Evolutionary conservation across 1,140 invertebrate genomes (phyloP).

Genomic region (Papilio xuthus): DNA sequence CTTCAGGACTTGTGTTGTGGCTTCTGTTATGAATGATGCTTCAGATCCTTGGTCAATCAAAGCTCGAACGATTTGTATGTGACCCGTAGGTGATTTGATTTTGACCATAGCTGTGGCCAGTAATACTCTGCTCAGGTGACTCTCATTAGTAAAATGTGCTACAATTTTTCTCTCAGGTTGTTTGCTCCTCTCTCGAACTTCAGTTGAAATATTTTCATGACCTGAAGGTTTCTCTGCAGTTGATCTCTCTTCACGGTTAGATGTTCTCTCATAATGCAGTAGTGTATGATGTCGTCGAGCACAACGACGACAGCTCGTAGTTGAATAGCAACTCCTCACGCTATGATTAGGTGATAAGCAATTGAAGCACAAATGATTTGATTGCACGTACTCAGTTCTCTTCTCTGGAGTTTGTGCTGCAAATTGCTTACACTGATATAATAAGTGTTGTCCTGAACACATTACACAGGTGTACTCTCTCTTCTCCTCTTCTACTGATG

Average conservation of each 20-base stretch:
- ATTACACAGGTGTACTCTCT: conserved; percentile 27
- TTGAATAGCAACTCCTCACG: conserved; percentile 31
- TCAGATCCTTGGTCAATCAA: conserved; percentile 37
- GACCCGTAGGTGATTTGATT: conserved; percentile 36
- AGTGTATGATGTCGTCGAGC: conserved; percentile 42
- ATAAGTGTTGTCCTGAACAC: conserved; percentile 34
- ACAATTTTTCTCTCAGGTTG: conserved; percentile 23
- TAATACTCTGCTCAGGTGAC: conserved; percentile 39
- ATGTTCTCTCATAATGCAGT: conserved; percentile 41
- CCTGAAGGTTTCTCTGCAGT: background rate
- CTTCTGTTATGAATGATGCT: conserved; percentile 33
- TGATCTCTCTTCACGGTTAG: conserved; percentile 3
- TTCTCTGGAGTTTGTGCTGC: conserved; percentile 32
- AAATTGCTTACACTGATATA: conserved; percentile 47
- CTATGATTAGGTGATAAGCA: conserved; percentile 42
- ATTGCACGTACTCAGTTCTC: conserved; percentile 44
- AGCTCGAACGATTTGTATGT: conserved; percentile 35
- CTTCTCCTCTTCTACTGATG: too few species aligned
- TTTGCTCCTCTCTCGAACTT: background rate
- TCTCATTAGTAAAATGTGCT: conserved; percentile 40
- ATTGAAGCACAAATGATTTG: conserved; percentile 43
- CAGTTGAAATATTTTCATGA: background rate
- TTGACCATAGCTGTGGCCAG: conserved; percentile 44
- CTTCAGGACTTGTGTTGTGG: conserved; percentile 19
- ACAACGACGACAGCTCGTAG: conserved; percentile 38